Conservation (phyloP, 1,140 invertebrate species). For the Hydropsyche tenuis region DNA sequence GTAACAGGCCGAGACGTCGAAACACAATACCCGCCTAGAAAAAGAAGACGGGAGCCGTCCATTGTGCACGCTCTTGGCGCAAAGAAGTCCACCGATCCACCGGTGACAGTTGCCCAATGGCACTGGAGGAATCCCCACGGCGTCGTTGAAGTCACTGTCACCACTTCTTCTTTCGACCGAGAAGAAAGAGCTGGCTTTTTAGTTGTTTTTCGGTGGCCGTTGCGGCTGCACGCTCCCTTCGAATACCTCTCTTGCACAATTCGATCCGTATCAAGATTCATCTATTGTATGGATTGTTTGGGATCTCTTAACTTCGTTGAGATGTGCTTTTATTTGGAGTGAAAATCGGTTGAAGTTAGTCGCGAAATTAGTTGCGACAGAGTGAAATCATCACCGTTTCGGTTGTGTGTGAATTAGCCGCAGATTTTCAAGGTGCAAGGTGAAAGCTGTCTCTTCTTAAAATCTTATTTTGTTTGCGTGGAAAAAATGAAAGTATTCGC, state of each 20-base stretch:
- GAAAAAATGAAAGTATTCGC: slow-evolving; percentile 40
- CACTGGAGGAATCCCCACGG: slow-evolving; percentile 8
- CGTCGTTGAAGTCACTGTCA: slow-evolving; percentile 20
- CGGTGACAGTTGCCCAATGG: slow-evolving; percentile 31
- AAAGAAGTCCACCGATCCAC: not conserved
- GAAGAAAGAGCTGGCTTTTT: slow-evolving; percentile 10
- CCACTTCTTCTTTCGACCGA: slow-evolving; percentile 10
- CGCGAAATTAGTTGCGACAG: slow-evolving; percentile 11
- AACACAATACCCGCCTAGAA: not conserved
- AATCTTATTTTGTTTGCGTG: slow-evolving; percentile 5
- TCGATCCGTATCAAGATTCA: not conserved
- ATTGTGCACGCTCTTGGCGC: not conserved
- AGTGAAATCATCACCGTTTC: slow-evolving; percentile 36
- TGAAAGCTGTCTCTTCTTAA: slow-evolving; percentile 25
- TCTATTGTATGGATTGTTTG: too few species aligned
- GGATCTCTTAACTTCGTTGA: too few species aligned
- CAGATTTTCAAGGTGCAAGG: slow-evolving; percentile 41
- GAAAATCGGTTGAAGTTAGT: too few species aligned
- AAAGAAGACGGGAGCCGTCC: not conserved
- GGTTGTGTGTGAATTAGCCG: slow-evolving; percentile 34
- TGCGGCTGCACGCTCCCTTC: not conserved
- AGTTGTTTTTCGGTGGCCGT: slow-evolving; percentile 35
- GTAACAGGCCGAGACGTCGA: slow-evolving; percentile 19
- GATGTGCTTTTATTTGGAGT: too few species aligned
- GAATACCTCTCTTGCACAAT: not conserved